phyloP scores from a whole-genome alignment of 2,888 invertebrate species.

The Patella depressa region DNA sequence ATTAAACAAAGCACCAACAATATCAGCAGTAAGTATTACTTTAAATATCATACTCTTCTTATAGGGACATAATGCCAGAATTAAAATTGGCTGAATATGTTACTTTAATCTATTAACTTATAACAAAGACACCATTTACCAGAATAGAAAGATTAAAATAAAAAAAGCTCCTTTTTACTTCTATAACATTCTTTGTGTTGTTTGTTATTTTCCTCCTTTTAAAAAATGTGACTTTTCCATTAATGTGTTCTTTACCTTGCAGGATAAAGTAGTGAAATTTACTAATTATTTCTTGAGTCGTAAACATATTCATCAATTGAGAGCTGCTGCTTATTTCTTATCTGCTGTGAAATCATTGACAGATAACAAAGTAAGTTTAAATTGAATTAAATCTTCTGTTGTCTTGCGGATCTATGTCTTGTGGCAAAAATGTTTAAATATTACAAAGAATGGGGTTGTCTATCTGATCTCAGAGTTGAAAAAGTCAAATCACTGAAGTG shows the following conservation, averaged over 20 bases:
- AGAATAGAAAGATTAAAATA: too few relatives aligned
- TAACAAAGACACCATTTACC: too few relatives aligned
- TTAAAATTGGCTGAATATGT: too few relatives aligned
- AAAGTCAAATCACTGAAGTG: too few relatives aligned
- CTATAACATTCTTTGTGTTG: too few relatives aligned
- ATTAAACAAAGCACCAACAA: slow-evolving; percentile 79
- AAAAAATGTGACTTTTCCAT: too few relatives aligned
- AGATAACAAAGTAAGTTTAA: slow-evolving; percentile 77
- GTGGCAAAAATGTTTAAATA: too few relatives aligned
- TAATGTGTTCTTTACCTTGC: slow-evolving; percentile 28
- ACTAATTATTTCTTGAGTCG: slow-evolving; percentile 90
- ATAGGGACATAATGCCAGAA: not conserved
- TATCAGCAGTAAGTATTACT: slow-evolving; percentile 73
- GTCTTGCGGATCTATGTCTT: not conserved
- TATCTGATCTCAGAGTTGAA: too few relatives aligned
- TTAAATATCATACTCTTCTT: not conserved
- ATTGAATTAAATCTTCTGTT: not conserved
- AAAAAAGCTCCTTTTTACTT: too few relatives aligned
- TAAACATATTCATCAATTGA: slow-evolving; percentile 87
- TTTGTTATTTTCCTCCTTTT: too few relatives aligned
- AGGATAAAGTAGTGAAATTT: slow-evolving; percentile 88
- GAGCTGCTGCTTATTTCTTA: slow-evolving; percentile 85
- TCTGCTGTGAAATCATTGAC: slow-evolving; percentile 83
- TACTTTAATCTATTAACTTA: too few relatives aligned
- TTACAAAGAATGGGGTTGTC: too few relatives aligned